phyloP scores from a whole-genome alignment of 2,888 invertebrate species.

The Meiosimyza platycephala region DNA sequence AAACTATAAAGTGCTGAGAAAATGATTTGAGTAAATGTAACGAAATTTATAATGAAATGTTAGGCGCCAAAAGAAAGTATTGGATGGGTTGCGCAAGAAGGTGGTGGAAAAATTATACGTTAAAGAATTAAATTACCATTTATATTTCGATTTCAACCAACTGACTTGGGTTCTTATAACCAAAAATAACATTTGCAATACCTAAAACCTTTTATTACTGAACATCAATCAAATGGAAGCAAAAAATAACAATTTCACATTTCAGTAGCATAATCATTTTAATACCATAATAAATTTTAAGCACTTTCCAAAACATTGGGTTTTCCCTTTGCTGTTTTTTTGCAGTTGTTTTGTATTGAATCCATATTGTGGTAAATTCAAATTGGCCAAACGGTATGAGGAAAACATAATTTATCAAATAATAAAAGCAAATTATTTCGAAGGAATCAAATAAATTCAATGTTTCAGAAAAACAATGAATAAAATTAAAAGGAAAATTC shows the following conservation, averaged over 20 bases:
- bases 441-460: neutral
- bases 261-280: slow-evolving; percentile 1
- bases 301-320: slow-evolving; percentile 5
- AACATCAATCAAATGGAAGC: neutral
- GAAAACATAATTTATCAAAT: slow-evolving; percentile 1
- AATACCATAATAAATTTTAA: slow-evolving; percentile 10
- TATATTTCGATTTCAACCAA: no score
- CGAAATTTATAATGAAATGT: no score
- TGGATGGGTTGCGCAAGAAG: no score
- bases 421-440: neutral
- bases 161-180: neutral
- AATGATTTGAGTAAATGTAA: no score
- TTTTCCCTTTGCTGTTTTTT: neutral
- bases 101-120: no score
- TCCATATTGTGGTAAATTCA: neutral
- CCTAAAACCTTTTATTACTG: neutral
- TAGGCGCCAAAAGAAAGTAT: no score
- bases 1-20: no score
- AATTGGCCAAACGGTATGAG: slow-evolving; percentile 1
- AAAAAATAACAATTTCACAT: neutral
- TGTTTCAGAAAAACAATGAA: neutral
- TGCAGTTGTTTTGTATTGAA: neutral
- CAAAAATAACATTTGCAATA: neutral
- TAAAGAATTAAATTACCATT: no score
- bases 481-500: neutral